These are phyloP conservation scores for Euphonia xanthogaster DNA, from an alignment of 2,797 vertebrate species.

Conservation along the genomic window DNA sequence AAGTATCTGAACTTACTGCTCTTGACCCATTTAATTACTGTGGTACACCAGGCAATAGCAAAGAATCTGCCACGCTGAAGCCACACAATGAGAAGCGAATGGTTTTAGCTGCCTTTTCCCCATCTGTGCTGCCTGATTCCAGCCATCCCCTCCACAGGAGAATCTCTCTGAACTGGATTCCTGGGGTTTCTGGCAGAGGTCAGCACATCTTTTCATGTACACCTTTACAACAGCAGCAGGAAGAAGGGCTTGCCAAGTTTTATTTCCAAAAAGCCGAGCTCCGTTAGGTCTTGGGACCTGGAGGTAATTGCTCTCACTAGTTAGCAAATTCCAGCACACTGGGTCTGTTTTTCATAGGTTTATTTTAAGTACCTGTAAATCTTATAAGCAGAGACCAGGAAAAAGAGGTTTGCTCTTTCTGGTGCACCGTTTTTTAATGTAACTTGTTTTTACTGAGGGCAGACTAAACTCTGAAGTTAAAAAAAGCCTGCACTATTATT, in stretches of 20 bases:
- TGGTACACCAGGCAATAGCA: conserved; percentile 59
- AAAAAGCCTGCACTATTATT: conserved; percentile 50
- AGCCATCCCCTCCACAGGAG: conserved; percentile 22
- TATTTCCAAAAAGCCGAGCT: conserved; percentile 67
- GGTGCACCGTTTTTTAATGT: conserved; percentile 19
- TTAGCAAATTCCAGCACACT: conserved; percentile 75
- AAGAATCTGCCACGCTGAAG: conserved; percentile 52
- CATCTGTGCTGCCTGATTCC: conserved; percentile 49
- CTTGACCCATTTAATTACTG: conserved; percentile 59
- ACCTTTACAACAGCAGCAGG: conserved; percentile 66
- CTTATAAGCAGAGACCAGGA: conserved; percentile 75
- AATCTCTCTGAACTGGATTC: conserved; percentile 64
- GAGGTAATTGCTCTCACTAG: conserved; percentile 68
- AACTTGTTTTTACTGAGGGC: conserved; percentile 63
- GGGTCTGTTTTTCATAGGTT: conserved; percentile 82
- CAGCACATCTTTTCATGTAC: conserved; percentile 67
- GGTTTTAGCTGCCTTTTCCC: conserved; percentile 30
- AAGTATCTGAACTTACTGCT: conserved; percentile 48
- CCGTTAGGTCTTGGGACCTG: conserved; percentile 54
- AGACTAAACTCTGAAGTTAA: conserved; percentile 59
- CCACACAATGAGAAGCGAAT: conserved; percentile 48
- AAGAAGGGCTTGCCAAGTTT: conserved; percentile 65
- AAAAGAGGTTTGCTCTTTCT: conserved; percentile 66
- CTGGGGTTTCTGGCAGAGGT: conserved; percentile 70
- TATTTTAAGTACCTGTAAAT: conserved; percentile 88